Conservation (phyloP, 2,888 invertebrate species). For the Machimus atricapillus region DNA sequence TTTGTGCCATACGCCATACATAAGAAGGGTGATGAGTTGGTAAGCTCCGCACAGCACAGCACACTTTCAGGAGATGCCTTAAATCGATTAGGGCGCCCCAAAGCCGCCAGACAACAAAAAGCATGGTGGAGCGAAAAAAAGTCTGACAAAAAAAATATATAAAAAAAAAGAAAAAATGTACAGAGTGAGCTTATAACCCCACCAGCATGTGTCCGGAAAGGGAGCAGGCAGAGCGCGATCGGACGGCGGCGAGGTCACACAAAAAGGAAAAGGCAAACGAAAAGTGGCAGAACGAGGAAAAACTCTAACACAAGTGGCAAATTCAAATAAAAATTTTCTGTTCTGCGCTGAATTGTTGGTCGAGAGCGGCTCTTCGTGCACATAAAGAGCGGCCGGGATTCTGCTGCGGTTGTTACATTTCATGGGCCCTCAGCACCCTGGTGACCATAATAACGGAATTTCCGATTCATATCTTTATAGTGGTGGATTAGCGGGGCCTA, state of each 20-base stretch:
- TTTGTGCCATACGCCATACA: slow-evolving; percentile 33
- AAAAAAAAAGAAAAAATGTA: not conserved
- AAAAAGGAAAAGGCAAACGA: slow-evolving; percentile 26
- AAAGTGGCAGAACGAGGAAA: slow-evolving; percentile 20
- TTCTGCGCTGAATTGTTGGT: slow-evolving; percentile 37
- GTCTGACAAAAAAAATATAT: not conserved
- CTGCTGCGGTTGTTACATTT: slow-evolving; percentile 37
- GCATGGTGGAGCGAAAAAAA: slow-evolving; percentile 18
- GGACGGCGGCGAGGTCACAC: slow-evolving; percentile 35
- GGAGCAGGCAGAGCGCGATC: not conserved
- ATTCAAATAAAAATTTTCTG: slow-evolving; percentile 42
- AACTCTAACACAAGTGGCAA: slow-evolving; percentile 38
- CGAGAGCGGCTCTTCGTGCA: slow-evolving; percentile 19
- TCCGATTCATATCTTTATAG: slow-evolving; percentile 33
- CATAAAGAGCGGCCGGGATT: slow-evolving; percentile 37
- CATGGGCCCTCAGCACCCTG: slow-evolving; percentile 38
- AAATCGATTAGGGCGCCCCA: slow-evolving; percentile 41
- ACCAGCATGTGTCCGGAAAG: not conserved
- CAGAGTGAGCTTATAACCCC: slow-evolving; percentile 25
- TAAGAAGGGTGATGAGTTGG: slow-evolving; percentile 39
- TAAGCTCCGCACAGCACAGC: slow-evolving; percentile 19
- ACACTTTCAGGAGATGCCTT: slow-evolving; percentile 26
- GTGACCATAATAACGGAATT: slow-evolving; percentile 31
- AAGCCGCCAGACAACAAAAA: slow-evolving; percentile 41
- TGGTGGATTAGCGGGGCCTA: slow-evolving; percentile 24